A percentile compares a stretch with the other conserved stretches of the same genome.
Conservation (phyloP, 2,797 vertebrate species). For the Chromis chromis region DNA sequence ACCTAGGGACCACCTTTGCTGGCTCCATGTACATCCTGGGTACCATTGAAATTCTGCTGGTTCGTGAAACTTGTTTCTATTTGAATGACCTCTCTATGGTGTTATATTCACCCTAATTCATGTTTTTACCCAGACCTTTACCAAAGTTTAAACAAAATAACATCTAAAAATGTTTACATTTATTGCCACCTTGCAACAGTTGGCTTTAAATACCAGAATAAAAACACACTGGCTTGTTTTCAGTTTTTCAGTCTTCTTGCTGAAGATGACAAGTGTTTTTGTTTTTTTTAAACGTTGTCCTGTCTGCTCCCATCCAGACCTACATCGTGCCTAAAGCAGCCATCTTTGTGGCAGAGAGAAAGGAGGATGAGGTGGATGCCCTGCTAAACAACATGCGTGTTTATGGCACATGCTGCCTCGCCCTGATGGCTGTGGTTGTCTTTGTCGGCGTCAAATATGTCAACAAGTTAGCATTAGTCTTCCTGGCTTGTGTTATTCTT, state of each 20-base stretch:
- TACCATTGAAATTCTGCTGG: slow-evolving; percentile 96
- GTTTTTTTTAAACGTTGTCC: neutral
- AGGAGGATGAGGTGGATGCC: slow-evolving; percentile 82
- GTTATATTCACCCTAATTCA: neutral
- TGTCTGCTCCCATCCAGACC: slow-evolving; percentile 81
- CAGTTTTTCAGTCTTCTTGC: neutral
- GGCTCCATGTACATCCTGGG: slow-evolving; percentile 99
- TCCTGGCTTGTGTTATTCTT: slow-evolving; percentile 95
- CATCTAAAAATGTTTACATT: neutral
- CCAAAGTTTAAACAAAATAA: no score
- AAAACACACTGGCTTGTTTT: neutral
- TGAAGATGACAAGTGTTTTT: neutral
- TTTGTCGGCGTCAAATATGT: slow-evolving; percentile 98
- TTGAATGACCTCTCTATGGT: neutral
- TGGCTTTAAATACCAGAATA: neutral
- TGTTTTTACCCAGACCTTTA: neutral
- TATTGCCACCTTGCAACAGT: neutral
- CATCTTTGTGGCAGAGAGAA: slow-evolving; percentile 87
- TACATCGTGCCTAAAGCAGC: slow-evolving; percentile 94
- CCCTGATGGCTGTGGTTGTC: slow-evolving; percentile 92
- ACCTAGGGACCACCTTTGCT: slow-evolving; percentile 95
- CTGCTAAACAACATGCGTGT: slow-evolving; percentile 96
- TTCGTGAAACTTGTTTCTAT: slow-evolving; percentile 74
- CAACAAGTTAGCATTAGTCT: slow-evolving; percentile 95
- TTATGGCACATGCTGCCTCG: slow-evolving; percentile 92